Base-by-base conservation (phyloP, 2,113 vertebrate species). In the Bujurquina vittata region DNA sequence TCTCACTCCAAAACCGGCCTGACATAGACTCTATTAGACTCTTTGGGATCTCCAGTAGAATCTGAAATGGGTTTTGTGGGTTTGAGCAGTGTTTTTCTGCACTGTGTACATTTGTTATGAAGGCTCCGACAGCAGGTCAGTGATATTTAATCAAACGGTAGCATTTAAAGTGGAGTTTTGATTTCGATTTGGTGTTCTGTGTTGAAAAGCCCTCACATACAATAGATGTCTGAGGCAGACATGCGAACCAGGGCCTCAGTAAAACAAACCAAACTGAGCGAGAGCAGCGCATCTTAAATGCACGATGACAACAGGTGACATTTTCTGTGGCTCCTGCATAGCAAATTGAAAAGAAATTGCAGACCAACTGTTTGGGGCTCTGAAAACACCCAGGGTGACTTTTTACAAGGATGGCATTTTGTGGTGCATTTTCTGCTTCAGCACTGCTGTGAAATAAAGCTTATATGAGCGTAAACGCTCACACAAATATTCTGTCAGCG, bases 401-500 rank as follows among this genome's bases (percentile, higher is more conserved):
- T 75, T 65, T 82, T 73, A 61, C 46, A 76, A 37, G 1, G 77
- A 59, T 85, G 84, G 46, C 65, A 81, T 89, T 88, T 90, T 81
- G 62, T 73, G 80, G 31, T 83, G 76, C 65, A 65, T 85, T 88
- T 89, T 91, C 58, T 88, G 87, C 59, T 88, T 78, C 85, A 80
- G 75, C 15, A 61, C 59, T 14, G 55, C 76, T 69, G 49, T 82
- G 79, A 88, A 89, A 85, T 76, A 33, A 87, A 79, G 54, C 56
- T 81, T 63, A 81, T 86, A 63, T 86, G 67, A 84, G 76, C 57
- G 57, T 83, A 69, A 84, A 79, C 56, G 33, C 80, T 82, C 23
- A 80, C 78, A 84, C 76, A 80, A 72, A 81, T 86, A 72, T 43
- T 75, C 55, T 77, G 54, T 75, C 72, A 77, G 46, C 40, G 57